A percentile compares a stretch with the other conserved stretches of the same genome.
Evolutionary conservation across 2,113 vertebrate genomes (phyloP).

Genomic region (Antigone vipio): DNA sequence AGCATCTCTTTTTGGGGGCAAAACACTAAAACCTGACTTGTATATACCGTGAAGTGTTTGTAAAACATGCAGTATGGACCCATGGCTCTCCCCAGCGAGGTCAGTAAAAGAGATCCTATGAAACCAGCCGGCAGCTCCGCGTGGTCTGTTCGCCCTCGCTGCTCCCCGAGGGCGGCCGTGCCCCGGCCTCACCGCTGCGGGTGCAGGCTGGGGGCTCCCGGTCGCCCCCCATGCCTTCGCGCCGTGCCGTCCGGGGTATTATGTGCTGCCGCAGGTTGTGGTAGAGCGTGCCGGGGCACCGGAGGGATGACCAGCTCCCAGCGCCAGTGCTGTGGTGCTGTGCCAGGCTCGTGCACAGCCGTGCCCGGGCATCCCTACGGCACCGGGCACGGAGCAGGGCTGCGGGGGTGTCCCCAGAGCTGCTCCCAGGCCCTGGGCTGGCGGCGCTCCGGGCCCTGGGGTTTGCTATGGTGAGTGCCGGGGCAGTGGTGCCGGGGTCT

Average conservation of each 20-base stretch:
- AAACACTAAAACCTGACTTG: slow-evolving; percentile 47
- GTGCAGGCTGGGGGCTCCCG: not conserved
- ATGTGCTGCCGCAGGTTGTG: accelerated
- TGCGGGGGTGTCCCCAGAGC: accelerated
- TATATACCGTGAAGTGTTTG: not conserved
- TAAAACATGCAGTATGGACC: not conserved
- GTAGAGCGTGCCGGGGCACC: accelerated
- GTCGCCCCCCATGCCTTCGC: accelerated
- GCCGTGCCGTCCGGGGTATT: accelerated
- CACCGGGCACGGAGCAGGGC: not conserved
- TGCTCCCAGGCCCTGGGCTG: not conserved
- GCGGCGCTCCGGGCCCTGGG: accelerated
- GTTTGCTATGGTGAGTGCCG: not conserved
- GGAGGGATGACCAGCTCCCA: not conserved
- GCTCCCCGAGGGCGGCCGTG: not conserved
- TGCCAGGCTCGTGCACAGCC: not conserved
- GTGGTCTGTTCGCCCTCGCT: not conserved
- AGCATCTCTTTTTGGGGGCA: slow-evolving; percentile 11
- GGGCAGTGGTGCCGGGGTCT: not conserved
- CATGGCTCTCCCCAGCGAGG: not conserved
- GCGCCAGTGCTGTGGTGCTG: not conserved
- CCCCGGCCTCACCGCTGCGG: not conserved
- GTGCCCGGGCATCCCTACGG: too few relatives aligned
- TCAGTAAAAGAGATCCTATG: slow-evolving; percentile 57
- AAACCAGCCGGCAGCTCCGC: not conserved